These are phyloP conservation scores for Calidris pugnax DNA, from an alignment of 2,113 vertebrate species.

Conservation along the genomic window DNA sequence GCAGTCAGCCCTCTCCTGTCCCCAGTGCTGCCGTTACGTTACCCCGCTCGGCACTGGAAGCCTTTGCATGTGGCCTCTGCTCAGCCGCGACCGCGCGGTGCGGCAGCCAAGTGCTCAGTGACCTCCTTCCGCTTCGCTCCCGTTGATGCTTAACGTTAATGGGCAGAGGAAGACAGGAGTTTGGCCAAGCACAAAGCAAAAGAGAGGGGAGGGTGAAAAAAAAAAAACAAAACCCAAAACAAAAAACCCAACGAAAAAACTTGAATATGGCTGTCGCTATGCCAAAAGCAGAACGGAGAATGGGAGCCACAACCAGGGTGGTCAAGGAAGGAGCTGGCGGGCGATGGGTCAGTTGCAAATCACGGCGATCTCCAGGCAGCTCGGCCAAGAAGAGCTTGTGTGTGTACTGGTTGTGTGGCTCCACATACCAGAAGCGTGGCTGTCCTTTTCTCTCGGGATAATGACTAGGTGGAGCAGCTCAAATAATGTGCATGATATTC, in stretches of 20 bases:
- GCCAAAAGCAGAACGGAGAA: neutral
- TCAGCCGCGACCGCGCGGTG: neutral
- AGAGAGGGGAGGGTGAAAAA: neutral
- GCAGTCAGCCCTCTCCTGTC: neutral
- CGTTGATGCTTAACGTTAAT: neutral
- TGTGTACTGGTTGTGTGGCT: conserved; percentile 34
- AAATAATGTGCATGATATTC: conserved; percentile 19
- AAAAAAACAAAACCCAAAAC: neutral
- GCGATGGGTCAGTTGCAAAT: conserved; percentile 9
- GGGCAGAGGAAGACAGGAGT: conserved; percentile 26
- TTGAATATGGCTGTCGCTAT: neutral
- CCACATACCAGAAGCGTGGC: conserved; percentile 14
- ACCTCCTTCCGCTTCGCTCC: conserved; percentile 13
- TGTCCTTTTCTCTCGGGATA: conserved; percentile 31
- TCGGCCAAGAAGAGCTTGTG: neutral
- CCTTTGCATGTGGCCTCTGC: neutral
- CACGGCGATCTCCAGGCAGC: neutral
- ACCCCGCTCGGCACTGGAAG: rapidly evolving
- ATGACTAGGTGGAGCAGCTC: conserved; percentile 52
- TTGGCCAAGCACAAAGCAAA: conserved; percentile 31
- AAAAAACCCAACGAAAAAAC: neutral
- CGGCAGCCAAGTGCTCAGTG: neutral
- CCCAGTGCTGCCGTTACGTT: rapidly evolving
- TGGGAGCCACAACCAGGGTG: conserved; percentile 23
- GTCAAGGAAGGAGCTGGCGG: conserved; percentile 4